These are phyloP conservation scores for Phalanger gymnotis DNA, from an alignment of 2,797 vertebrate species.

Conservation along the genomic window DNA sequence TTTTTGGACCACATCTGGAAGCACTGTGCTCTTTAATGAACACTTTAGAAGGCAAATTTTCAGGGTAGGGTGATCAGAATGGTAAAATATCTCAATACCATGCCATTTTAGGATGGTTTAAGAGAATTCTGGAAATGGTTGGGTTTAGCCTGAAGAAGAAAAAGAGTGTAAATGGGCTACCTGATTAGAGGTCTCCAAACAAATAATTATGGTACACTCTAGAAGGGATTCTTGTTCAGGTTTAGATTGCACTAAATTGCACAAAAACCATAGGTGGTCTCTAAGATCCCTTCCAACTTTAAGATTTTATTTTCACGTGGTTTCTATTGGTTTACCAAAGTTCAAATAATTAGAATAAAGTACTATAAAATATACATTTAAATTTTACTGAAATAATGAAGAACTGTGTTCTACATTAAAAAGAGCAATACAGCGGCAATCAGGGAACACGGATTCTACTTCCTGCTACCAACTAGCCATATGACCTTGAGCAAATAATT, in stretches of 20 bases:
- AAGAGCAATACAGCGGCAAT: not conserved
- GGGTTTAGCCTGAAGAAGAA: not conserved
- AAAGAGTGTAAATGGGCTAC: not conserved
- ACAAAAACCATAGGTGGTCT: too few relatives aligned
- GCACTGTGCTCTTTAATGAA: not conserved
- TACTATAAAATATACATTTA: not conserved
- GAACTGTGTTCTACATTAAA: not conserved
- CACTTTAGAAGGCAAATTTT: not conserved
- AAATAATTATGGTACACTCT: not conserved
- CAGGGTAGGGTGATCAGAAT: not conserved
- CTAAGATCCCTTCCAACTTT: not conserved
- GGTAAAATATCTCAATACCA: not conserved
- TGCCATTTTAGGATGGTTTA: not conserved
- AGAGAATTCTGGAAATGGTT: not conserved
- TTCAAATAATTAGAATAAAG: not conserved
- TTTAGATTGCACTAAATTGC: not conserved
- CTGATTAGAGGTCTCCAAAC: not conserved
- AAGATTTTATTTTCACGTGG: not conserved
- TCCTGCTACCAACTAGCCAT: not conserved
- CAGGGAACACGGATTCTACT: not conserved
- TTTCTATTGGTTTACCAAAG: not conserved
- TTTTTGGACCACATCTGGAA: not conserved
- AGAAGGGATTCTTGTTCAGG: not conserved
- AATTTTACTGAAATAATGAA: not conserved
- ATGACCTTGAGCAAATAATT: not conserved